phyloP scores from a whole-genome alignment of 2,888 invertebrate genomes.

The Diplolepis rosae region DNA sequence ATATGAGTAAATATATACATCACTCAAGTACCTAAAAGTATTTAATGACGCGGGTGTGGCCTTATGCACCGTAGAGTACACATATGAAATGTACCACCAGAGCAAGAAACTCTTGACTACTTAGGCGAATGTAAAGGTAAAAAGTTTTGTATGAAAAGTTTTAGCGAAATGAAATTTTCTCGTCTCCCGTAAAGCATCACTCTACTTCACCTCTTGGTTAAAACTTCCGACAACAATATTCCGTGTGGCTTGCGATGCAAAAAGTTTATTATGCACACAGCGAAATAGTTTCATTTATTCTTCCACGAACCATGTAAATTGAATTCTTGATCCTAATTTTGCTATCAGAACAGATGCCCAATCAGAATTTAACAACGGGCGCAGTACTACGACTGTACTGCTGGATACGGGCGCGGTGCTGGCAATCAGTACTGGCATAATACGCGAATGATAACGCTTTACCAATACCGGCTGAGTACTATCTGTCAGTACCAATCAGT shows the following conservation, averaged over 20 bases:
- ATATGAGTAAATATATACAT: conserved; percentile 35
- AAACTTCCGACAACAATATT: conserved; percentile 19
- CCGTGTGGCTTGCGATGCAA: not conserved
- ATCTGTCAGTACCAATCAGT: no score
- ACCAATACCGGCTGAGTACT: no score
- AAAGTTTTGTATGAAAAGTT: conserved; percentile 33
- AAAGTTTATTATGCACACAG: conserved; percentile 32
- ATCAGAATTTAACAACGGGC: no score
- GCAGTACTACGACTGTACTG: no score
- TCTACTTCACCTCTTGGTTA: conserved; percentile 9
- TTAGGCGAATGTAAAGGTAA: not conserved
- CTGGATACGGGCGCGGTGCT: no score
- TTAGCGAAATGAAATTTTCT: conserved; percentile 51
- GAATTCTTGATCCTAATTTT: not conserved
- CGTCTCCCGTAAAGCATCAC: conserved; percentile 37
- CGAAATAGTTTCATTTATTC: conserved; percentile 15
- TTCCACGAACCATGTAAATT: not conserved
- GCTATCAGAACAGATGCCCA: no score
- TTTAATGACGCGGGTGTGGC: conserved; percentile 51
- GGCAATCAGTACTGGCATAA: no score
- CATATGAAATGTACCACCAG: conserved; percentile 47
- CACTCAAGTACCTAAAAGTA: conserved; percentile 38
- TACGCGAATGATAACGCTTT: no score
- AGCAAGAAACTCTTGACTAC: conserved; percentile 50
- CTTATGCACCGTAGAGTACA: conserved; percentile 43